phyloP scores from a whole-genome alignment of 1,140 invertebrate genomes.

The Melitaea cinxia region DNA sequence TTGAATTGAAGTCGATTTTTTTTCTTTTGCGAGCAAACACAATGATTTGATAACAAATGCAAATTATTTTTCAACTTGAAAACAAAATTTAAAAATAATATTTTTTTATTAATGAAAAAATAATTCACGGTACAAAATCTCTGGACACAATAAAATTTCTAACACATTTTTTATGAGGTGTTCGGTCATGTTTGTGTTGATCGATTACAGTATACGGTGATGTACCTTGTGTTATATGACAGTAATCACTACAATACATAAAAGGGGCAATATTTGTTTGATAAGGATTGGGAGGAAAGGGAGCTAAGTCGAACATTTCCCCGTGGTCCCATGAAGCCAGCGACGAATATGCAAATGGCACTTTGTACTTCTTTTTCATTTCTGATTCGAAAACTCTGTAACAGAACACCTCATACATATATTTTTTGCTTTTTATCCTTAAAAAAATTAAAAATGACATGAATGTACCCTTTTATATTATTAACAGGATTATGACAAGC shows the following conservation, averaged over 20 bases:
- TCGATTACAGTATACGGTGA: constrained; percentile 62
- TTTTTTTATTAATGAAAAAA: not conserved
- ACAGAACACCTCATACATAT: not conserved
- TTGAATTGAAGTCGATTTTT: too few species aligned
- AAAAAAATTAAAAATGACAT: not conserved
- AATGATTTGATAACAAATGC: too few species aligned
- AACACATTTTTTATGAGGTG: constrained; percentile 47
- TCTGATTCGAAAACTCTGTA: constrained; percentile 68
- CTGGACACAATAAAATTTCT: constrained; percentile 58
- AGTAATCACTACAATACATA: constrained; percentile 77
- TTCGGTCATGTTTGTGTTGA: constrained; percentile 47
- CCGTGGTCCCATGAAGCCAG: constrained; percentile 63
- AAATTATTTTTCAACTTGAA: not conserved
- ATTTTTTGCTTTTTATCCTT: not conserved
- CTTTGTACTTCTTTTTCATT: constrained; percentile 62
- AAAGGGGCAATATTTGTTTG: constrained; percentile 71
- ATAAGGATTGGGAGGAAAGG: constrained; percentile 64
- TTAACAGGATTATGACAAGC: constrained; percentile 72
- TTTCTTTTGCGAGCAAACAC: too few species aligned
- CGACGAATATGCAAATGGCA: constrained; percentile 53
- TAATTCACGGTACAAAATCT: constrained; percentile 40
- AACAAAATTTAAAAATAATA: not conserved
- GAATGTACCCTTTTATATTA: constrained; percentile 62
- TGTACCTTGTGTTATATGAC: constrained; percentile 65
- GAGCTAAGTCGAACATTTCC: constrained; percentile 59